These are phyloP conservation scores for Drosophila meridionalis DNA, from an alignment of 2,888 invertebrate species.

Conservation along the genomic window DNA sequence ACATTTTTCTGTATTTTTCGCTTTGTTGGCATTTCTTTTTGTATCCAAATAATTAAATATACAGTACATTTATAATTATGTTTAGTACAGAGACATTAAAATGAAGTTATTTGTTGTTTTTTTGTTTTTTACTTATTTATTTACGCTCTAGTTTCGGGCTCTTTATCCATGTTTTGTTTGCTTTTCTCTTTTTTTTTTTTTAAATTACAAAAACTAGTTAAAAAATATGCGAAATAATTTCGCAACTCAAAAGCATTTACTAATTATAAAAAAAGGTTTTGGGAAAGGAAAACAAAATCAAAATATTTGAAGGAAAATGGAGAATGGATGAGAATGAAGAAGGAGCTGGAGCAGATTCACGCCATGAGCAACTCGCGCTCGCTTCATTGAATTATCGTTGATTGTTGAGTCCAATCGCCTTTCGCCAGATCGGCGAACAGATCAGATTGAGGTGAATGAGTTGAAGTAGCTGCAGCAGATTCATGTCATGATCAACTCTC, in stretches of 20 bases:
- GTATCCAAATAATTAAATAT: constrained; percentile 79
- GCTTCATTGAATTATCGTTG: background rate
- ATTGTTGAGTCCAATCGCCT: constrained; percentile 60
- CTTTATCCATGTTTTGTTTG: constrained; percentile 22
- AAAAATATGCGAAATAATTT: constrained; percentile 69
- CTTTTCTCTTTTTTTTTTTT: constrained; percentile 38
- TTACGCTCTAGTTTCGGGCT: constrained; percentile 76
- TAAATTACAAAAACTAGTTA: constrained; percentile 83
- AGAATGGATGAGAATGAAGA: background rate
- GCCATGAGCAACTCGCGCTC: constrained; percentile 12
- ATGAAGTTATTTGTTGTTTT: constrained; percentile 54
- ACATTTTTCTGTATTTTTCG: constrained; percentile 23
- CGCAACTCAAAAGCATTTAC: constrained; percentile 71
- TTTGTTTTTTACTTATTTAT: constrained; percentile 57
- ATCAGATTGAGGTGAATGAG: constrained; percentile 59
- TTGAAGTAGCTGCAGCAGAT: background rate
- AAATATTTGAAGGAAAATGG: constrained; percentile 10
- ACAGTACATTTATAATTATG: constrained; percentile 80
- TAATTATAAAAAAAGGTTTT: constrained; percentile 39
- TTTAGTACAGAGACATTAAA: constrained; percentile 78
- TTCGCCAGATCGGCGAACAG: constrained; percentile 86
- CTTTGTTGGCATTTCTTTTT: constrained; percentile 45
- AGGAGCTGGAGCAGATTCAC: background rate
- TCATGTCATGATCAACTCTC: constrained; percentile 36
- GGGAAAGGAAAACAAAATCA: constrained; percentile 42